Percentiles rank a stretch among this genome's conserved stretches.
phyloP scores from a whole-genome alignment of 1,140 invertebrate species.

The Tetramorium parvispinum region DNA sequence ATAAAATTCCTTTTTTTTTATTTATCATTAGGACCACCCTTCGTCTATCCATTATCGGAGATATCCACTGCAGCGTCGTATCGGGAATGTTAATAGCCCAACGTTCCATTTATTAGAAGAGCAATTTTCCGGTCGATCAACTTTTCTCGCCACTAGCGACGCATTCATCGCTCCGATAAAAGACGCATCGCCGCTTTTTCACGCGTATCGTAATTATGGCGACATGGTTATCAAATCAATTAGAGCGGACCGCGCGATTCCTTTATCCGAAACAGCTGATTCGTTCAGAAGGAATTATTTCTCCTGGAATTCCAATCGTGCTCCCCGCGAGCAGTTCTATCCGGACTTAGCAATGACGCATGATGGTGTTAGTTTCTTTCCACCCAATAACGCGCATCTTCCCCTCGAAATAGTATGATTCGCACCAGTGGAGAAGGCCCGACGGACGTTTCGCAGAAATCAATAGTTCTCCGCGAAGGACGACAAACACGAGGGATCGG shows the following conservation, averaged over 20 bases:
- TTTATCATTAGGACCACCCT: neutral
- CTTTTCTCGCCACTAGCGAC: constrained; percentile 21
- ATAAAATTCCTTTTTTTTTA: constrained; percentile 20
- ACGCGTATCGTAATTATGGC: constrained; percentile 52
- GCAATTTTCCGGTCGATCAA: constrained; percentile 64
- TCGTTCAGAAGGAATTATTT: constrained; percentile 65
- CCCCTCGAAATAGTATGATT: constrained; percentile 70
- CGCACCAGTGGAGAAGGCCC: constrained; percentile 67
- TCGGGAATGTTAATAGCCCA: constrained; percentile 35
- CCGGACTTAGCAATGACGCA: constrained; percentile 36
- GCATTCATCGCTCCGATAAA: constrained; percentile 41
- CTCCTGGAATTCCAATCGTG: constrained; percentile 57
- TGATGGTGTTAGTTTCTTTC: constrained; percentile 66
- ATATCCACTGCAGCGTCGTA: constrained; percentile 30
- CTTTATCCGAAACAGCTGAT: constrained; percentile 76
- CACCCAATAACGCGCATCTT: constrained; percentile 44
- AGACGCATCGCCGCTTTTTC: constrained; percentile 53
- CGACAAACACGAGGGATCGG: constrained; percentile 65
- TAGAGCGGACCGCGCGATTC: constrained; percentile 56
- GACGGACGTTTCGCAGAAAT: constrained; percentile 74
- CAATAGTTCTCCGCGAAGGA: constrained; percentile 74
- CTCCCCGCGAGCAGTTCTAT: constrained; percentile 15
- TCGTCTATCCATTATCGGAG: constrained; percentile 28
- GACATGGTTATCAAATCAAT: constrained; percentile 68
- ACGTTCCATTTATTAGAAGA: constrained; percentile 41